Conservation (phyloP, 2,113 vertebrate genomes). For the Pangasianodon hypophthalmus region DNA sequence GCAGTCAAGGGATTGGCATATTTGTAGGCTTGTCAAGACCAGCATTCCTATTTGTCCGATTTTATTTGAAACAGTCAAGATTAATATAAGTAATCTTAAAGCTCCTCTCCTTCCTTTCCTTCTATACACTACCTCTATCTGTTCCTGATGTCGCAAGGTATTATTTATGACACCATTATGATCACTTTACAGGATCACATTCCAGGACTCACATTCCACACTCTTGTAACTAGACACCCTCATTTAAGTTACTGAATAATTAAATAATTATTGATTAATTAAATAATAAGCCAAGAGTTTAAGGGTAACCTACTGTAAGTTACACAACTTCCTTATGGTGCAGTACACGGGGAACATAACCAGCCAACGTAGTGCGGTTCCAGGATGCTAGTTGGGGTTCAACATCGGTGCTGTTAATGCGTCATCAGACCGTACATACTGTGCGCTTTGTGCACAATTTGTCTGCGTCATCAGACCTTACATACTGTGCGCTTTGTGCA, state of each 20-base stretch:
- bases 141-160: not conserved
- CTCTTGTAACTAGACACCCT: not conserved
- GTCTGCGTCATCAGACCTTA: not conserved
- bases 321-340: no score
- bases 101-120: not conserved
- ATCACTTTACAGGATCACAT: not conserved
- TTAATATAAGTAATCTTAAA: conserved; percentile 2
- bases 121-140: not conserved
- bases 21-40: conserved; percentile 18
- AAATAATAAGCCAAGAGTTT: not conserved
- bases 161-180: not conserved
- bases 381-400: not conserved
- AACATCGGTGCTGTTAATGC: not conserved
- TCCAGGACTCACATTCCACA: not conserved
- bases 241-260: not conserved
- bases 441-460: no score
- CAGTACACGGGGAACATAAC: not conserved
- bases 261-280: no score
- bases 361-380: not conserved
- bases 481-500: not conserved
- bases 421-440: not conserved
- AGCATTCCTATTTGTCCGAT: conserved; percentile 1
- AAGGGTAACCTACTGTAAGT: not conserved
- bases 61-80: conserved; percentile 15
- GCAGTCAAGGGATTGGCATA: conserved; percentile 15